phyloP scores from a whole-genome alignment of 2,113 vertebrate genomes.

The Sitta europaea region DNA sequence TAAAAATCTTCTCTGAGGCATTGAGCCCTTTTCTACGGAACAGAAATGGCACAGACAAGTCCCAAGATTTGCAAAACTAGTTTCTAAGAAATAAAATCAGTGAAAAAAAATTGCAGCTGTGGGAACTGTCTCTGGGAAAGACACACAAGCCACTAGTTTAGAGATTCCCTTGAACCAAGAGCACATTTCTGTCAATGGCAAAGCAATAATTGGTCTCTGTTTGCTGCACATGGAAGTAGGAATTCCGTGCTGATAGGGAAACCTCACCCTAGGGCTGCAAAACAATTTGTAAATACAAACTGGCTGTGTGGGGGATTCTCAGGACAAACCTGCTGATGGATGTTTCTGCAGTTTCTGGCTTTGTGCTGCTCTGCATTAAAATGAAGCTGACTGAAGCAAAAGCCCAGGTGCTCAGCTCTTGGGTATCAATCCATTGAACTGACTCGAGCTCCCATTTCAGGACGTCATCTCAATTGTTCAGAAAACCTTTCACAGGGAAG shows the following conservation, averaged over 20 bases:
- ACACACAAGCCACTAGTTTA: accelerated
- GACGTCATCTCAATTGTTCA: neutral
- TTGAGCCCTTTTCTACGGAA: neutral
- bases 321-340: neutral
- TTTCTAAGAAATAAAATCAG: neutral
- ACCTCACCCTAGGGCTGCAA: neutral
- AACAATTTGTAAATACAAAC: neutral
- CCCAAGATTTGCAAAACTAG: neutral
- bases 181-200: neutral
- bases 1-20: neutral
- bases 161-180: neutral
- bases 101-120: neutral
- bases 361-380: neutral
- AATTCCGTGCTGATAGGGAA: neutral
- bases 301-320: neutral
- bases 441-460: neutral
- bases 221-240: neutral
- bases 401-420: neutral
- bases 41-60: neutral
- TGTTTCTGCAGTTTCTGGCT: neutral
- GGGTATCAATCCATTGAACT: neutral
- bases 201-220: neutral
- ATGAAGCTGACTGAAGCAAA: neutral
- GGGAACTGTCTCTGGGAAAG: neutral
- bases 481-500: neutral